Percentiles rank a stretch among this genome's conserved stretches.
Conservation (phyloP, 2,113 vertebrate species). For the Istiophorus platypterus region DNA sequence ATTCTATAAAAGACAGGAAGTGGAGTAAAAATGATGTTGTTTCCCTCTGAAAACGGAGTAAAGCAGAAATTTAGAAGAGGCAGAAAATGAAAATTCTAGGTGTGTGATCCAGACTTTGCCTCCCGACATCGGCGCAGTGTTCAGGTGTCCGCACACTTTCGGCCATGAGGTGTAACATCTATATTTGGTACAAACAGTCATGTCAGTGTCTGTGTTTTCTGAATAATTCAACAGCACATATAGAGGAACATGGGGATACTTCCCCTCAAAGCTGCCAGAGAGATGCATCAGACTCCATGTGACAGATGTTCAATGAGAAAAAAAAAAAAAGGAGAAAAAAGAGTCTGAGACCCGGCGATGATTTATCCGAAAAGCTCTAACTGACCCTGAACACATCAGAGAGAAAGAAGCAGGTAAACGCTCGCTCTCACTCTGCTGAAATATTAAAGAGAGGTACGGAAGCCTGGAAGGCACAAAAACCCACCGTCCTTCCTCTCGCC, state of each 20-base stretch:
- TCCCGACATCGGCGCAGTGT: no score
- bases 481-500: neutral
- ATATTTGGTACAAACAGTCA: conserved; percentile 16
- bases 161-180: neutral
- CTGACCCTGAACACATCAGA: conserved; percentile 5
- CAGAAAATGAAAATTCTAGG: no score
- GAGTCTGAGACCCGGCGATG: neutral
- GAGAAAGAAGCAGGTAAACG: neutral
- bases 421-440: conserved; percentile 22
- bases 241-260: neutral
- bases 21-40: no score
- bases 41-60: no score
- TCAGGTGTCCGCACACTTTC: neutral
- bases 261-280: neutral
- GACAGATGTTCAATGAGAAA: neutral
- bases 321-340: neutral
- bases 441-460: conserved; percentile 41
- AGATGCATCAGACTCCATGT: neutral
- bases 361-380: neutral
- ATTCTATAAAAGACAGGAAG: no score
- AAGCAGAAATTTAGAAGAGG: neutral
- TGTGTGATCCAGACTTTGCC: no score
- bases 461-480: conserved; percentile 7
- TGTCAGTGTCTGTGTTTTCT: conserved; percentile 1
- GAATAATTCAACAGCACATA: conserved; percentile 52